Evolutionary conservation across 2,113 vertebrate genomes (phyloP), one percentile per base, ranked within the genome.

Genomic region (Rhodinocichla rosea): DNA sequence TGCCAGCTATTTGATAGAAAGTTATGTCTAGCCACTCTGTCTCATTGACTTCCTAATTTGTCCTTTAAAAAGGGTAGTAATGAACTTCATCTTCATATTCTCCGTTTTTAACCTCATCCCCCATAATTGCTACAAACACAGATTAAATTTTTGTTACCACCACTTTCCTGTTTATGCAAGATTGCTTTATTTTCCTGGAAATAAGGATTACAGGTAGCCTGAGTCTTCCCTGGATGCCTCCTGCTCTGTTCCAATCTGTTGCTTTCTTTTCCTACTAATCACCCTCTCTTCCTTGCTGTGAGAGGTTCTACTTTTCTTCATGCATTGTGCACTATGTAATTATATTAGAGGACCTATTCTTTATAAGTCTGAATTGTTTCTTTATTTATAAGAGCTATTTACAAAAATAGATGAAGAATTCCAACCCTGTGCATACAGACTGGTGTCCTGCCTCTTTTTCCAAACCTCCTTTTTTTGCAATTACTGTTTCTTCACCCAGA

Each of bases 21-120:
- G 50, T 42, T 91, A 62, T 27, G 24, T 57, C 59, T 80, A 63
- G 68, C 67, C 75, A 50, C 49, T 49, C 7, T 18, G 50, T 93
- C 90, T 94, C 71, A 87, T 28, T 40, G 75, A 76, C 90, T 94
- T 94, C 82, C 94, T 73, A 79, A 83, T 75, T 42, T 27, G 19
- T 69, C 16, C 42, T 93, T 88, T 90, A 62, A 83, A 90, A 88
- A 2, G 11, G 13, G 7, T 45, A 82, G 12, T 56, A 91, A 87
- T 64, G 40, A 79, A 56, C 40, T 82, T 87, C 26, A 60, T 64
- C 26, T 63, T 77, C 22, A 68, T 52, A 37, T 32, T 62, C 33
- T 91, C 12, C 15, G 39, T 62, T 89, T 79, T 76, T 53, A 60
- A 24, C 20, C 7, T 53, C 9, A 15, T 47, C 23, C 21, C 5